These are phyloP conservation scores for Oscheius sp. DNA, from an alignment of 2,888 invertebrate genomes.

Conservation along the genomic window DNA sequence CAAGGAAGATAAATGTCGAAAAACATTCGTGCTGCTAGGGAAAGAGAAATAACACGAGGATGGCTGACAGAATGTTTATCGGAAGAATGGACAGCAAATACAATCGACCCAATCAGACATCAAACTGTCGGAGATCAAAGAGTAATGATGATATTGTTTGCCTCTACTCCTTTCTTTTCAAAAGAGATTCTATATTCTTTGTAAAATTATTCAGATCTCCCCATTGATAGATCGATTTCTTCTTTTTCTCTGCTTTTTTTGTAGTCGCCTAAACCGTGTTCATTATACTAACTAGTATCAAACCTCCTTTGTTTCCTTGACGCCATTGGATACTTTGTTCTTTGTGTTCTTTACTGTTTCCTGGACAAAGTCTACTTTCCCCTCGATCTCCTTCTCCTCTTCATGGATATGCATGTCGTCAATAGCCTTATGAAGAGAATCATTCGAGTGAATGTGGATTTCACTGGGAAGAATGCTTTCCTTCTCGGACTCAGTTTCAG, in stretches of 20 bases:
- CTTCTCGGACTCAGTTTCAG: background rate
- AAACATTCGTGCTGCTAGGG: no score
- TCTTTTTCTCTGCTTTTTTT: constrained; percentile 8
- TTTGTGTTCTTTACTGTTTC: background rate
- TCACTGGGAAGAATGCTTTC: constrained; percentile 22
- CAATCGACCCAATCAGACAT: no score
- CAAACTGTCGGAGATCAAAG: no score
- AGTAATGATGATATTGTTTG: no score
- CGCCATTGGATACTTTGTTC: background rate
- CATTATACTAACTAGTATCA: background rate
- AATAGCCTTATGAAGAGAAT: background rate
- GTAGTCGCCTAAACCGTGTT: background rate
- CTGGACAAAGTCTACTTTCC: background rate
- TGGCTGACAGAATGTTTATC: no score
- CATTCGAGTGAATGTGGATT: constrained; percentile 22
- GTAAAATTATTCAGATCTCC: constrained; percentile 46
- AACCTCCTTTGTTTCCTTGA: constrained; percentile 10
- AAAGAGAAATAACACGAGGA: no score
- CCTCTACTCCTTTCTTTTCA: constrained; percentile 29
- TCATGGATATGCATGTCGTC: background rate
- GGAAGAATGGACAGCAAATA: no score
- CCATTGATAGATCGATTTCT: constrained; percentile 35
- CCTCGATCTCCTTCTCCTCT: background rate
- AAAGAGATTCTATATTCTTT: constrained; percentile 49
- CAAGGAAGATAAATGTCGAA: background rate